Percentiles rank a stretch among this genome's conserved stretches.
These are phyloP conservation scores for Cyrtorhinus lividipennis DNA, from an alignment of 1,140 invertebrate genomes.

Conservation along the genomic window DNA sequence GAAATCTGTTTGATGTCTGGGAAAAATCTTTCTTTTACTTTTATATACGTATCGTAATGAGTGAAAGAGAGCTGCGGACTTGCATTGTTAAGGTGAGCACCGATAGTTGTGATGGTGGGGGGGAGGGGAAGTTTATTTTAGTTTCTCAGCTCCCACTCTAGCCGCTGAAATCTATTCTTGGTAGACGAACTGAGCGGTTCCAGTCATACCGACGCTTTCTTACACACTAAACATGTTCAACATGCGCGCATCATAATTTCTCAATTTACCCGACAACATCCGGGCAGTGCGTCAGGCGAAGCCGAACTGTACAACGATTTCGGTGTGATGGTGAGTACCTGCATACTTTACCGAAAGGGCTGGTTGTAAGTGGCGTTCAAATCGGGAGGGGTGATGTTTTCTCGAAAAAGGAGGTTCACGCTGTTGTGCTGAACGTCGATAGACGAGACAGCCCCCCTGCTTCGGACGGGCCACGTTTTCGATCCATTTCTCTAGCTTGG, in stretches of 20 bases:
- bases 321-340: neutral
- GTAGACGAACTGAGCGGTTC: constrained; percentile 6
- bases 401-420: no score
- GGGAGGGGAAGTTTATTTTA: neutral
- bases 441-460: no score
- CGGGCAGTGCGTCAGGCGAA: neutral
- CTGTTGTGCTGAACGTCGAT: no score
- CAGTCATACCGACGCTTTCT: constrained; percentile 8
- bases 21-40: no score
- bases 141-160: constrained; percentile 4
- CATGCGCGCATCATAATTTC: constrained; percentile 3
- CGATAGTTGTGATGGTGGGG: neutral
- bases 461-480: no score
- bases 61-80: neutral
- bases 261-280: neutral
- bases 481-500: no score
- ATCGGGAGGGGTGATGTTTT: no score
- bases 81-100: constrained; percentile 5
- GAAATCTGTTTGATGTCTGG: no score
- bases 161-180: constrained; percentile 6
- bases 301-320: neutral
- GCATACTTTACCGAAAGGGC: no score
- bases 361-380: no score
- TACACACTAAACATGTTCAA: constrained; percentile 2
- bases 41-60: no score